Evolutionary conservation across 2,113 vertebrate genomes (phyloP), one percentile per base, ranked within the genome.

Genomic region (Archocentrus centrarchus): DNA sequence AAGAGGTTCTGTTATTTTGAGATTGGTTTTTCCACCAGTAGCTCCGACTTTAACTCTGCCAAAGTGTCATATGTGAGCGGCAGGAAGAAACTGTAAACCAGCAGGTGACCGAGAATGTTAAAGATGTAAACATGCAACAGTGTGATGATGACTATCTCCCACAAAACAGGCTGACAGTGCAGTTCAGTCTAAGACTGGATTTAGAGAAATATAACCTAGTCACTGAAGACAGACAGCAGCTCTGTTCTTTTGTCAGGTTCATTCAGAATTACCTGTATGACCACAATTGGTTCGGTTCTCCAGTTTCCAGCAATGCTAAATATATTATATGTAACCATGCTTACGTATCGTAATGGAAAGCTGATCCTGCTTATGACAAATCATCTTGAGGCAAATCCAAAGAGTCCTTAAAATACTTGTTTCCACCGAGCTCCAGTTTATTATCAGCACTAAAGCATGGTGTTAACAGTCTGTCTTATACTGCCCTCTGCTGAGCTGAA

Each of bases 401-500:
- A 41, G 14, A 81, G 7, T 59, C 9, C 50, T 37, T 30, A 53
- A 64, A 81, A 77, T 14, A 59, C 3, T 7, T 50, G 4, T 27
- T 70, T 70, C 44, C 24, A 70, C 66, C 30, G 6, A 50, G 66
- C 44, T 70, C 44, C 44, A 7, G 24, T 11, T 24, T 41, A 50
- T 70, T 17, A 53, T 20, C 24, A 70, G 66, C 44, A 14, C 20
- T 37, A 30, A n/a, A 62, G 6, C 20, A 63, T 24, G 44, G 9
- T 47, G 30, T 79, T 53, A 53, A 47, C 24, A 11, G 32, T 7
- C 39, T 78, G 75, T 78, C 3, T 57, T 63, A 13, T 75, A 57
- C 81, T 70, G 76, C 88, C 79, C 85, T 62, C 89, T 90, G 24
- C 37, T 83, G 92, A 4, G 30, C n/a, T 5, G 14, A 79, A 24